Evolutionary conservation across 2,888 invertebrate species (phyloP), one percentile per base, ranked within the genome.

Genomic region (Tenthredo scrophulariae): DNA sequence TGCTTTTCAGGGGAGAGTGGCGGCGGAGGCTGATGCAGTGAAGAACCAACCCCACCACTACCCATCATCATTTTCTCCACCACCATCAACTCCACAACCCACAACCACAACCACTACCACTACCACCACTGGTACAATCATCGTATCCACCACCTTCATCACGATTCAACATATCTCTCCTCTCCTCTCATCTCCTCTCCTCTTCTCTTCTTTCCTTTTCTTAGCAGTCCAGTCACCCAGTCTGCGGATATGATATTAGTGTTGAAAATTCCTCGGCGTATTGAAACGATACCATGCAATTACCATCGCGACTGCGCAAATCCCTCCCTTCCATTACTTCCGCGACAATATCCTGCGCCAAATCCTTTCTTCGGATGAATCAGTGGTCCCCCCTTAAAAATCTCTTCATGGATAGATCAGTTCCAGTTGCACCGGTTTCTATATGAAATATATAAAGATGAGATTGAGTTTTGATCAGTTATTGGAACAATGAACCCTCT

Each of bases 41-140:
- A 89, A 88, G 89, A 88, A 89, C 90, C 90, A 90, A 88, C 88
- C 88, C 89, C 89, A 88, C 88, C 89, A 70, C n/a, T 70, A 18
- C 79, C 79, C 33, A n/a, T 72, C 83, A 84, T 72, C 83, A 84
- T 72, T 65, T 72, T 84, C 67, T 70, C 70, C 85, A 87, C 87
- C 87, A 79, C 85, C 86, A 84, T 70, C 83, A 74, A 83, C 89
- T 15, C 88, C 89, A 88, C 88, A 84, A 85, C 85, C 85, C 86
- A 83, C 85, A 85, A 86, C 40, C 85, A 72, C 88, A 86, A 89
- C 88, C 88, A 85, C 86, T 85, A 87, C 85, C 86, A 82, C 85
- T 85, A 86, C 40, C 85, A 40, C 10, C 72, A 10, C 22, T 40
- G 13, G 18, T 67, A 67, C 29, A 67, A 67, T 29, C 15, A 67